Evolutionary conservation across 2,888 invertebrate species (phyloP), one percentile per base, ranked within the genome.

Genomic region (Aleiodes testaceus): DNA sequence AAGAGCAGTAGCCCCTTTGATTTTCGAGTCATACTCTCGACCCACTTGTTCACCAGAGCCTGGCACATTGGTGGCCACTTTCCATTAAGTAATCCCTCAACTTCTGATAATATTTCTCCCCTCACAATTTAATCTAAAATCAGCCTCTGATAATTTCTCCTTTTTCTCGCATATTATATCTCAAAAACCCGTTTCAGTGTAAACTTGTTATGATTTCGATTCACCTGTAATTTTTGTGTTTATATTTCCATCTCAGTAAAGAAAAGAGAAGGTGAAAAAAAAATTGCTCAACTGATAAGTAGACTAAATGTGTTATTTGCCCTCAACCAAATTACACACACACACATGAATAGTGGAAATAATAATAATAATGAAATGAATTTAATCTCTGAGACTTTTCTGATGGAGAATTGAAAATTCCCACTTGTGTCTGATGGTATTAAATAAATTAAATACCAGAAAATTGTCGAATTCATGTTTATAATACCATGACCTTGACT

Each of bases 401-500:
- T n/a, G n/a, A n/a, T n/a, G n/a, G n/a, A n/a, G n/a, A n/a, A n/a
- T n/a, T n/a, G n/a, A n/a, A n/a, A n/a, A n/a, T n/a, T n/a, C n/a
- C n/a, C n/a, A n/a, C n/a, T n/a, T n/a, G n/a, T n/a, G n/a, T n/a
- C n/a, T 26, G 1, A 26, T 26, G 26, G 26, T 26, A 26, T 26
- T 26, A 5, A 26, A 26, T 3, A 26, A 26, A 26, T 26, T 47
- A 14, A 47, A 50, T 11, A 12, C 36, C 14, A 30, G 20, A 18
- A 12, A 67, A 55, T 52, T 42, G 30, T 67, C 26, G 18, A 26
- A 6, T 50, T 63, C n/a, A 26, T n/a, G n/a, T 69, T 79, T 80
- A 80, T 84, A 84, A 85, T 81, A 78, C 80, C 81, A 76, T 83
- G 84, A 83, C 85, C 85, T 86, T 85, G 85, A 86, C 85, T 86